These are phyloP conservation scores for Hiodon tergisus DNA, from an alignment of 2,113 vertebrate genomes.

Conservation along the genomic window DNA sequence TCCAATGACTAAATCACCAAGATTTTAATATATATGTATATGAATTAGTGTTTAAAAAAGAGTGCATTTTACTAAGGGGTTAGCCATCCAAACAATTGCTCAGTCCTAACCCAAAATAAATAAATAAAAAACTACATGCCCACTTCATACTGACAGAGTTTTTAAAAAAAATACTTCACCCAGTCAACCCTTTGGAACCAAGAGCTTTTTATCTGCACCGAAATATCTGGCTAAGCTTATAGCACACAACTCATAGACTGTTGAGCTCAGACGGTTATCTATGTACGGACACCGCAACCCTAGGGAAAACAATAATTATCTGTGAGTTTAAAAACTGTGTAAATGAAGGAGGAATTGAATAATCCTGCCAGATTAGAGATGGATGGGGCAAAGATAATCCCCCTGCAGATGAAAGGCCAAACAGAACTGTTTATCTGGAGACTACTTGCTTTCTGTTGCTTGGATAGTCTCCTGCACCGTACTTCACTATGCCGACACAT, in stretches of 20 bases:
- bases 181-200: neutral
- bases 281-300: neutral
- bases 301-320: neutral
- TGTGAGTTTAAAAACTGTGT: neutral
- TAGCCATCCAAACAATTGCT: neutral
- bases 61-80: no score
- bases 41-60: neutral
- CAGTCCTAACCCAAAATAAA: no score
- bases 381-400: neutral
- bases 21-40: no score
- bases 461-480: neutral
- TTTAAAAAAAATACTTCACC: neutral
- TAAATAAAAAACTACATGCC: constrained; percentile 3
- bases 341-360: neutral
- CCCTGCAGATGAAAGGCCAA: neutral
- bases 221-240: neutral
- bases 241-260: neutral
- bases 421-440: neutral
- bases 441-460: neutral
- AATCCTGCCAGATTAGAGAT: neutral
- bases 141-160: neutral
- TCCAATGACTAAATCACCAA: no score
- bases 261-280: neutral
- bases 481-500: neutral
- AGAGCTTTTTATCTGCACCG: constrained; percentile 6